Evolutionary conservation across 2,113 vertebrate genomes (phyloP), one percentile per base, ranked within the genome.

Genomic region (Syrrhaptes paradoxus): DNA sequence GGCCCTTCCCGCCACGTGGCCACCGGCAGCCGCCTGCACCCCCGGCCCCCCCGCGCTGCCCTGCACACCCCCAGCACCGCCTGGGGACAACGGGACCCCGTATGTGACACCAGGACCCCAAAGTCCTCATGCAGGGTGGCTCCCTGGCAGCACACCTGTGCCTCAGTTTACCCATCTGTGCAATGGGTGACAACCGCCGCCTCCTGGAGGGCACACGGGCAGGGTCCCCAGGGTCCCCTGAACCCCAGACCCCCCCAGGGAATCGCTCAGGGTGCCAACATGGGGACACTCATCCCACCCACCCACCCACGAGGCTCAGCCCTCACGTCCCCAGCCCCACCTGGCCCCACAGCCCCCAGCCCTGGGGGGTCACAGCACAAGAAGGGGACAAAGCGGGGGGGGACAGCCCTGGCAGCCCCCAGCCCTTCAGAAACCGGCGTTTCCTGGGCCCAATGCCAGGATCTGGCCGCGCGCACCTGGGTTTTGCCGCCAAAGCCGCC

Each of bases 401-500:
- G 2, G 38, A 11, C 38, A 8, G 22, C 34, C 19, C 19, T 29
- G 34, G 85, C 75, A 57, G 32, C 38, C n/a, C 43, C 67, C 72
- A 28, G 25, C 54, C 38, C 49, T 15, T 19, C 0, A 3, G 38
- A 2, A 3, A 0, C 11, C 0, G 4, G 73, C 65, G 8, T 6
- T 83, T 61, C 71, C 90, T 0, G 5, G 84, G 84, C 52, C 4
- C 1, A 0, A 18, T 6, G 95, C 92, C 95, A 87, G 85, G 22
- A 22, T 32, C 82, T 5, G 2, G 49, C 70, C 2, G 5, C 0
- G 2, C 75, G 11, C 31, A 1, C 45, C 45, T 28, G 2, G 3
- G 4, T 21, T 81, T 85, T 96, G 78, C 91, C 89, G 83, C 95
- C 78, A 19, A 51, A 87, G 15, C 25, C 2, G 0, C 77, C 24